These are phyloP conservation scores for Apeira syringaria DNA, from an alignment of 2,888 invertebrate species.

Conservation along the genomic window DNA sequence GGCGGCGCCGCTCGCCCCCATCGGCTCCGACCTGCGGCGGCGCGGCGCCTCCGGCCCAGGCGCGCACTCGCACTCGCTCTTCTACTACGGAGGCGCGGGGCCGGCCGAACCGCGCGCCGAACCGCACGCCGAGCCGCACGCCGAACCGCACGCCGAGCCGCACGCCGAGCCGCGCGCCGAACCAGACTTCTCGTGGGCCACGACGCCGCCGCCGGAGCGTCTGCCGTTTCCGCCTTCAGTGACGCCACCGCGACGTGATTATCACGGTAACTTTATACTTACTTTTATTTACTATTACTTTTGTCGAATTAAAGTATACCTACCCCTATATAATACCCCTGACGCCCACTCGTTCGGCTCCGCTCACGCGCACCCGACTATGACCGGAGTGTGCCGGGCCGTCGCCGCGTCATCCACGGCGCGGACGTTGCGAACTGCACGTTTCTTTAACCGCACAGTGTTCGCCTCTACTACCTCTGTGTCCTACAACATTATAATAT, in stretches of 20 bases:
- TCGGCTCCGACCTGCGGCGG: slow-evolving; percentile 64
- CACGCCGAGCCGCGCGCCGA: slow-evolving; percentile 4
- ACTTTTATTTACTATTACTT: no score
- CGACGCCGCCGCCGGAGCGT: slow-evolving; percentile 30
- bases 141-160: background rate
- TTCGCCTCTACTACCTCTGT: no score
- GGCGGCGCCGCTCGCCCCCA: slow-evolving; percentile 54
- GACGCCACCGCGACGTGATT: slow-evolving; percentile 24
- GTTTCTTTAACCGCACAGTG: no score
- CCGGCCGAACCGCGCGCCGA: slow-evolving; percentile 6
- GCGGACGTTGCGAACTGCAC: no score
- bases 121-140: slow-evolving; percentile 13
- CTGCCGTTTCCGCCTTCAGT: slow-evolving; percentile 35
- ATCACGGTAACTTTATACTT: slow-evolving; percentile 1
- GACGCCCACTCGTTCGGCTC: no score
- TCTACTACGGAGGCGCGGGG: slow-evolving; percentile 67
- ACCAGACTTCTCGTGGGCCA: slow-evolving; percentile 26
- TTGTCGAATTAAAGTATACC: no score
- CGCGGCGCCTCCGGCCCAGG: no score
- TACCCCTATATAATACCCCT: no score
- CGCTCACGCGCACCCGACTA: no score
- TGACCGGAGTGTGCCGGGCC: no score
- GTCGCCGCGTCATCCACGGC: no score
- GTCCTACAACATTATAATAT: no score
- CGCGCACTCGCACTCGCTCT: slow-evolving; percentile 78